These are phyloP conservation scores for Drosophila cracens DNA, from an alignment of 2,888 invertebrate species.

Conservation along the genomic window DNA sequence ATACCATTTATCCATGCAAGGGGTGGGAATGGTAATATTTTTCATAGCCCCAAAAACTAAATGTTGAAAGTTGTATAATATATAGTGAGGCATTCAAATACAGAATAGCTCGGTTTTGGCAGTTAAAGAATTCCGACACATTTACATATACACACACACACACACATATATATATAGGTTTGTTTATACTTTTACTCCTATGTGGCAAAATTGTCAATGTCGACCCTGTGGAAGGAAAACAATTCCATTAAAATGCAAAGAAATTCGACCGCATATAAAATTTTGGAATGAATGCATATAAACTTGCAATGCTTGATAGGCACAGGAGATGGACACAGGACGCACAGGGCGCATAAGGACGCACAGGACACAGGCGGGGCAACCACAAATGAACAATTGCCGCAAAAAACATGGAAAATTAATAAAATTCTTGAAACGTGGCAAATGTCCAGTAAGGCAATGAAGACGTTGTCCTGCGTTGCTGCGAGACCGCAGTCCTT, in stretches of 20 bases:
- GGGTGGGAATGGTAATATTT: neutral
- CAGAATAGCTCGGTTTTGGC: neutral
- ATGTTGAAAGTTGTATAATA: slow-evolving; percentile 6
- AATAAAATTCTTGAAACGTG: slow-evolving; percentile 64
- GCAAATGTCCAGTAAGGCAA: slow-evolving; percentile 45
- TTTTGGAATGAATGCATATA: slow-evolving; percentile 49
- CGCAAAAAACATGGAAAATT: slow-evolving; percentile 59
- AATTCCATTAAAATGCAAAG: slow-evolving; percentile 20
- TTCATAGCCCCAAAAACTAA: neutral
- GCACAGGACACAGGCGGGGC: neutral
- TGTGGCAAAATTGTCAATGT: neutral
- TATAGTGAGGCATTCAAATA: slow-evolving; percentile 6
- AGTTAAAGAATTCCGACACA: slow-evolving; percentile 1
- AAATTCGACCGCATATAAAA: slow-evolving; percentile 52
- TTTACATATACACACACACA: neutral
- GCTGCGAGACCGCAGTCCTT: slow-evolving; percentile 17
- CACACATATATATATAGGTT: neutral
- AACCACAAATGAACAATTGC: slow-evolving; percentile 68
- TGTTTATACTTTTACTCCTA: slow-evolving; percentile 2
- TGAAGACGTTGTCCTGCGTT: slow-evolving; percentile 51
- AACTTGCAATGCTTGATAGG: slow-evolving; percentile 22
- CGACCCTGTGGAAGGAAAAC: slow-evolving; percentile 2
- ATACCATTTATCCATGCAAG: slow-evolving; percentile 4
- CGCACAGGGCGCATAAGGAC: too few relatives aligned
- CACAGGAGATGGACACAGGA: neutral